Conservation (phyloP, 2,888 invertebrate species). For the Drosophila quinaria region DNA sequence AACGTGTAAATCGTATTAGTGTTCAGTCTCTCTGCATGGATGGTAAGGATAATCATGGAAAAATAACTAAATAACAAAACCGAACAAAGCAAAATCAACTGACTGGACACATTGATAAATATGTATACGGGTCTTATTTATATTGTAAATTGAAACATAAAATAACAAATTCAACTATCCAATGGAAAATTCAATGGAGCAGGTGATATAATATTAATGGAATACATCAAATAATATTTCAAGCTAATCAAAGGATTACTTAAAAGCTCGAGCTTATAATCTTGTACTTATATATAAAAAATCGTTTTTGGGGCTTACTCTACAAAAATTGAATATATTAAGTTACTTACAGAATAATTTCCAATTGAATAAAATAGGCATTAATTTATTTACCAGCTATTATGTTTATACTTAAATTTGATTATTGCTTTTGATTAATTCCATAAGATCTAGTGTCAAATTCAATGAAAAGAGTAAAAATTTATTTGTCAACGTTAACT, state of each 20-base stretch:
- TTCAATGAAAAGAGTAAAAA: not conserved
- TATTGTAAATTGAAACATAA: not conserved
- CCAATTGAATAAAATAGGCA: too few species aligned
- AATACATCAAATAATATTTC: not conserved
- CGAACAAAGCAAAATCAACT: conserved; percentile 14
- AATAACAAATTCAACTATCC: not conserved
- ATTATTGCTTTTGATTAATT: not conserved
- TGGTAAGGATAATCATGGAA: not conserved
- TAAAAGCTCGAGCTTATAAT: too few species aligned
- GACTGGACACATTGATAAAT: not conserved
- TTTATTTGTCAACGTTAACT: conserved; percentile 15
- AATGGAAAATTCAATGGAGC: not conserved
- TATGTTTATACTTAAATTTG: not conserved
- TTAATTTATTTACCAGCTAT: not conserved
- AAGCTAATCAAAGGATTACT: not conserved
- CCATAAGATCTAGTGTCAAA: not conserved
- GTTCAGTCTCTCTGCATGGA: not conserved
- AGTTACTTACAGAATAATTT: too few species aligned
- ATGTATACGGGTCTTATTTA: not conserved
- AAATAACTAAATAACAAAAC: conserved; percentile 4
- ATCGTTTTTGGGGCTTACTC: too few species aligned
- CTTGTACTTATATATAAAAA: too few species aligned
- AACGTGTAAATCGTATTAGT: not conserved
- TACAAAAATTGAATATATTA: too few species aligned
- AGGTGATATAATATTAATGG: not conserved